Evolutionary conservation across 2,888 invertebrate genomes (phyloP).

Genomic region (Macrosiphum euphorbiae): DNA sequence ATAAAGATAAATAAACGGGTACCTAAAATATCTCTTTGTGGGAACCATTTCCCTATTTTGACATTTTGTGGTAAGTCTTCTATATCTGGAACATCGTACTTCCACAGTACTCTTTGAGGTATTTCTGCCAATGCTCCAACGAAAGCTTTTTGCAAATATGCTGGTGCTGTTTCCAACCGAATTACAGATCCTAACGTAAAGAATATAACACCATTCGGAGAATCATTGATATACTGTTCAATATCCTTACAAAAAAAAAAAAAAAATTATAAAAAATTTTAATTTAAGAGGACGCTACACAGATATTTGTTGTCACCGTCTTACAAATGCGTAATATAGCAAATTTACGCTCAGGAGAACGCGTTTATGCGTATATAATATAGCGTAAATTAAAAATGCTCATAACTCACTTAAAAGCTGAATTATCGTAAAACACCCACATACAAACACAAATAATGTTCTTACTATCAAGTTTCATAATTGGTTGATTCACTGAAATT

Average conservation of each 20-base stretch:
- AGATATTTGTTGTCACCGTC: too few relatives aligned
- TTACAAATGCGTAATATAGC: too few relatives aligned
- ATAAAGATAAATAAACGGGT: neutral
- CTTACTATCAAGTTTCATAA: too few relatives aligned
- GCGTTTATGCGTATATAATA: too few relatives aligned
- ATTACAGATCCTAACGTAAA: slow-evolving; percentile 65
- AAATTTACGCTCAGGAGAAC: too few relatives aligned
- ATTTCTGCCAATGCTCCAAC: slow-evolving; percentile 64
- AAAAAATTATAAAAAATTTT: slow-evolving; percentile 7
- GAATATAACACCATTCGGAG: slow-evolving; percentile 62
- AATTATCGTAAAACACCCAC: too few relatives aligned
- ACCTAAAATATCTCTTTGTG: slow-evolving; percentile 65
- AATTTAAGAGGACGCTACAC: neutral
- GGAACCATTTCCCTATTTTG: slow-evolving; percentile 64
- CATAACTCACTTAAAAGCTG: too few relatives aligned
- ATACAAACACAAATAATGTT: too few relatives aligned
- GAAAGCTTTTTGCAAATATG: slow-evolving; percentile 52
- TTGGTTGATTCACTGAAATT: too few relatives aligned
- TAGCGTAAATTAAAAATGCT: too few relatives aligned
- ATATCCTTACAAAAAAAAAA: slow-evolving; percentile 57
- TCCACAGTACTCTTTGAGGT: slow-evolving; percentile 64
- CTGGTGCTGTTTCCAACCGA: slow-evolving; percentile 61
- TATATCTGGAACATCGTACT: slow-evolving; percentile 55
- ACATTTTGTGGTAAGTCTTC: slow-evolving; percentile 60
- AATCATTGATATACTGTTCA: slow-evolving; percentile 63